phyloP scores from a whole-genome alignment of 1,140 invertebrate species.

The Drosophila lacteicornis region DNA sequence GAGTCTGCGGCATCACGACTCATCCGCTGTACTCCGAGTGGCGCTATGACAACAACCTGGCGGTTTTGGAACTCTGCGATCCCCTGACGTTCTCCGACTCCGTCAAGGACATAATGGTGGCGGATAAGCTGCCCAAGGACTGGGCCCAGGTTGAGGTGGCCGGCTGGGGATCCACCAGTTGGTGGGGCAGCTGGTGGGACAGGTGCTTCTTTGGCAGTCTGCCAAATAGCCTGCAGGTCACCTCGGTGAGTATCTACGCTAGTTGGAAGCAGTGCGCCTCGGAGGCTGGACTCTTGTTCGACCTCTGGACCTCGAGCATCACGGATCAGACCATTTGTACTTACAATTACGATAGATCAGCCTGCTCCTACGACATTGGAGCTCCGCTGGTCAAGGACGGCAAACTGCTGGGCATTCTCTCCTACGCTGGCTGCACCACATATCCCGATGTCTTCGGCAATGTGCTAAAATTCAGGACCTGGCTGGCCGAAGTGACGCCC shows the following conservation, averaged over 20 bases:
- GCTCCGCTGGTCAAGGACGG: constrained; percentile 22
- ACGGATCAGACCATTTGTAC: constrained; percentile 24
- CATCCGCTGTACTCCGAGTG: constrained; percentile 5
- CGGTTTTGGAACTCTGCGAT: constrained; percentile 20
- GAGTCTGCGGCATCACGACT: background rate
- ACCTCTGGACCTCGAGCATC: constrained; percentile 12
- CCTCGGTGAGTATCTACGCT: constrained; percentile 1
- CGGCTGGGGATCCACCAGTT: constrained; percentile 37
- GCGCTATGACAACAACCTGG: constrained; percentile 28
- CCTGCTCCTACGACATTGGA: constrained; percentile 17
- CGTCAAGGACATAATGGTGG: background rate
- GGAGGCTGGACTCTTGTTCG: too few relatives aligned
- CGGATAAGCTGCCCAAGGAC: background rate
- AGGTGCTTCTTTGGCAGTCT: constrained; percentile 1
- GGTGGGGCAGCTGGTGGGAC: constrained; percentile 20
- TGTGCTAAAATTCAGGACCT: background rate
- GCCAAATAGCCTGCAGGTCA: background rate
- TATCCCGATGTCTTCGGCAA: constrained; percentile 32
- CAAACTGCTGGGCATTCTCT: constrained; percentile 28
- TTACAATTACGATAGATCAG: background rate
- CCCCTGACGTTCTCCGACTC: background rate
- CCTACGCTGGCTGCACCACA: constrained; percentile 14
- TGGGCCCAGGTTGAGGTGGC: background rate
- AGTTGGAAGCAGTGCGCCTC: constrained; percentile 14
- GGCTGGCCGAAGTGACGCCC: background rate